A percentile compares a stretch with the other conserved stretches of the same genome.
Conservation (phyloP, 2,888 invertebrate genomes). For the Ormyrus nitidulus region DNA sequence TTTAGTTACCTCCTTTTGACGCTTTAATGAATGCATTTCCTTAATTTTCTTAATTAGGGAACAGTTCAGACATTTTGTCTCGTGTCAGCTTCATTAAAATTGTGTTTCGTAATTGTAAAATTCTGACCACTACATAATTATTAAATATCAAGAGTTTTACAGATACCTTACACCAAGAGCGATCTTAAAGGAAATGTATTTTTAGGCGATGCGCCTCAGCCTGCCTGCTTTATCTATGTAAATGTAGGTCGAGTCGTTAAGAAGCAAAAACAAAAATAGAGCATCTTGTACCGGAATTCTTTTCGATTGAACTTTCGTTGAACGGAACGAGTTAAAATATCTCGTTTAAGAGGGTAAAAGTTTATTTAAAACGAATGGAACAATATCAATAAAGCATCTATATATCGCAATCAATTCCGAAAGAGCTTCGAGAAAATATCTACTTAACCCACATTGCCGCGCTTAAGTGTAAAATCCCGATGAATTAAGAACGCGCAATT, state of each 20-base stretch:
- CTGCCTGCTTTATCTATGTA: neutral
- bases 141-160: neutral
- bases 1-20: slow-evolving; percentile 5
- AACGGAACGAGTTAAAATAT: too few relatives aligned
- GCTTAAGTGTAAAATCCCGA: too few relatives aligned
- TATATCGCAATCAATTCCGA: too few relatives aligned
- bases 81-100: neutral
- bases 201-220: neutral
- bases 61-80: neutral
- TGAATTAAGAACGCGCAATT: slow-evolving; percentile 7
- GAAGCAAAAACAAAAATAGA: slow-evolving; percentile 14
- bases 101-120: neutral
- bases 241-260: slow-evolving; percentile 36
- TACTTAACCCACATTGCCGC: too few relatives aligned
- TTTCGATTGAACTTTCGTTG: neutral
- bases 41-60: slow-evolving; percentile 14
- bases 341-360: too few relatives aligned
- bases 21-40: slow-evolving; percentile 6
- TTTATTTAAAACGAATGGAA: too few relatives aligned
- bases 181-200: neutral
- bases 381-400: too few relatives aligned
- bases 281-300: neutral
- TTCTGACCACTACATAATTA: too few relatives aligned
- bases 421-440: too few relatives aligned
- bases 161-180: too few relatives aligned